Evolutionary conservation across 2,113 vertebrate genomes (phyloP).

Genomic region (Pygoscelis antarcticus): DNA sequence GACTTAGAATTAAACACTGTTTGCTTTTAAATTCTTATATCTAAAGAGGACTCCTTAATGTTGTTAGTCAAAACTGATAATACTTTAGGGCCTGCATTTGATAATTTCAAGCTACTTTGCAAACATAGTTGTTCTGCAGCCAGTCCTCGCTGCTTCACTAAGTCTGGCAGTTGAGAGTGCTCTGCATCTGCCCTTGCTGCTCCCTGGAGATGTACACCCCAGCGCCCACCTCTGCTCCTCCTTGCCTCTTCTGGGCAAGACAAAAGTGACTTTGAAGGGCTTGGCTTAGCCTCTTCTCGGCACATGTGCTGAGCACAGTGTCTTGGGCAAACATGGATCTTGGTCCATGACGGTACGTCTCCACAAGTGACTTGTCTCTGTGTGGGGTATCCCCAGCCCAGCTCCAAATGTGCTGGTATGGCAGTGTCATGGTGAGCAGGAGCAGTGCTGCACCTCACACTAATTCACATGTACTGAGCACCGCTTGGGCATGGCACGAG

Average conservation of each 20-base stretch:
- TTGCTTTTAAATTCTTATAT: neutral
- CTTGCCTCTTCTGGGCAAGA: neutral
- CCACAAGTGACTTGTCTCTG: rapidly evolving
- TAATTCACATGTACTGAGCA: neutral
- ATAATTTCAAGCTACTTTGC: neutral
- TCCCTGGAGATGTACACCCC: neutral
- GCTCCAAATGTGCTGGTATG: neutral
- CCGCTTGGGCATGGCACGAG: rapidly evolving
- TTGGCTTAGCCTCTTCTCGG: neutral
- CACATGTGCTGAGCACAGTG: no score
- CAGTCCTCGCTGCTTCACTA: neutral
- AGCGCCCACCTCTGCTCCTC: neutral
- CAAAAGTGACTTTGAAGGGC: neutral
- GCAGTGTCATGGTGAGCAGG: rapidly evolving
- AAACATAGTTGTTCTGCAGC: neutral
- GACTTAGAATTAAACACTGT: neutral
- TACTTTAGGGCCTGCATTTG: neutral
- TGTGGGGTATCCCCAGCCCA: neutral
- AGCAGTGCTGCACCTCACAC: neutral
- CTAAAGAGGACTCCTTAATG: neutral
- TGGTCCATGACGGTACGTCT: rapidly evolving
- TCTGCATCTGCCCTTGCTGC: neutral
- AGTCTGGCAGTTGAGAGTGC: rapidly evolving
- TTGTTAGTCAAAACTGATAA: neutral
- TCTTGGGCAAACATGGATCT: neutral